A percentile compares a stretch with the other conserved stretches of the same genome.
Conservation (phyloP, 2,113 vertebrate genomes). For the Cnemophilus loriae region DNA sequence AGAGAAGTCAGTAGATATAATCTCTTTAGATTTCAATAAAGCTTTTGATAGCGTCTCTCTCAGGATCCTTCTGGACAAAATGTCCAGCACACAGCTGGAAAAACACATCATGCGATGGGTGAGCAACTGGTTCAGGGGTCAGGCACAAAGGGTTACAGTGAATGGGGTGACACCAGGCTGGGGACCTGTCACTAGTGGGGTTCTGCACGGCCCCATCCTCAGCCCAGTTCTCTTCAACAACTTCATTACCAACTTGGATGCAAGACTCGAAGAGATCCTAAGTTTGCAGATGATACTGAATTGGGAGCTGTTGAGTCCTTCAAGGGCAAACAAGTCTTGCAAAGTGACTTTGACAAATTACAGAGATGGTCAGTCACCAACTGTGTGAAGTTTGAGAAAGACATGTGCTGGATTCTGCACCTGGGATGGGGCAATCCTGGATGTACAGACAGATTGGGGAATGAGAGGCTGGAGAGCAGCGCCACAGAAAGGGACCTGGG, state of each 20-base stretch:
- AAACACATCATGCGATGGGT: not conserved
- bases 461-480: rapidly evolving
- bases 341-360: not conserved
- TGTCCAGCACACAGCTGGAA: not conserved
- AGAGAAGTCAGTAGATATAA: not conserved
- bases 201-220: not conserved
- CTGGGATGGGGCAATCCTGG: not conserved
- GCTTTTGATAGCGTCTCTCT: rapidly evolving
- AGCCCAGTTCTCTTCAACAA: not conserved
- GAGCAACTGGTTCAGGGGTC: not conserved
- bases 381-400: not conserved
- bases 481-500: not conserved
- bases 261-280: not conserved
- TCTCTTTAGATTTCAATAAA: not conserved
- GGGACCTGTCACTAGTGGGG: not conserved
- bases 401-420: not conserved
- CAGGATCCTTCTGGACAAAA: not conserved
- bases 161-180: not conserved
- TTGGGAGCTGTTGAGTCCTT: not conserved
- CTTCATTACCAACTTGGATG: not conserved
- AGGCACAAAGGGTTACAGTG: no score
- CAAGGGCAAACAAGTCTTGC: not conserved
- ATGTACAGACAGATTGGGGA: not conserved
- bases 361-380: not conserved
- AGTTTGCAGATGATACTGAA: not conserved